These are phyloP conservation scores for Aldabrachelys gigantea DNA, from an alignment of 2,113 vertebrate species.

Conservation along the genomic window DNA sequence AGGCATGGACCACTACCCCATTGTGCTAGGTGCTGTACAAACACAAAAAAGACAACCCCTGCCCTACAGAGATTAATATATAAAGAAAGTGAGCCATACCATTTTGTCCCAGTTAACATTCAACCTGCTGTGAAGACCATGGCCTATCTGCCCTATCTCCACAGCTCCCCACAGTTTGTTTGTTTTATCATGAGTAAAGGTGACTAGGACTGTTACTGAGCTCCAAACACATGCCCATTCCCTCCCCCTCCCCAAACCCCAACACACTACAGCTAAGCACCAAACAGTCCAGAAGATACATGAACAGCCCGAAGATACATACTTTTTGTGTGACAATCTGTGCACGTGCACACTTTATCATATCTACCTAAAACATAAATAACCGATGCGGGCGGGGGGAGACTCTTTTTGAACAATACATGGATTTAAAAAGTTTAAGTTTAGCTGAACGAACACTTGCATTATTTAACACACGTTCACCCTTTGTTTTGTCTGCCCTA, in stretches of 20 bases:
- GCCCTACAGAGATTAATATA: background rate
- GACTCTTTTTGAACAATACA: constrained; percentile 38
- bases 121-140: background rate
- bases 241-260: background rate
- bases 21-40: background rate
- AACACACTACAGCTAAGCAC: background rate
- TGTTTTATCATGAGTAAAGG: background rate
- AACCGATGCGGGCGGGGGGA: background rate
- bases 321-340: background rate
- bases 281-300: background rate
- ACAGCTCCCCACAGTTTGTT: background rate
- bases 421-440: constrained; percentile 59
- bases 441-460: constrained; percentile 65
- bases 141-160: background rate
- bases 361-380: constrained; percentile 34
- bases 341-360: background rate
- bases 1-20: background rate
- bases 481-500: constrained; percentile 74
- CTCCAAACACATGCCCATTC: background rate
- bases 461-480: constrained; percentile 77
- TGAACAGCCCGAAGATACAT: no score
- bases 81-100: background rate
- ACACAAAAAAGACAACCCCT: background rate
- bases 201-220: background rate
- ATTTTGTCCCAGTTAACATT: background rate